These are phyloP conservation scores for Callipepla californica DNA, from an alignment of 2,113 vertebrate genomes.

Conservation along the genomic window DNA sequence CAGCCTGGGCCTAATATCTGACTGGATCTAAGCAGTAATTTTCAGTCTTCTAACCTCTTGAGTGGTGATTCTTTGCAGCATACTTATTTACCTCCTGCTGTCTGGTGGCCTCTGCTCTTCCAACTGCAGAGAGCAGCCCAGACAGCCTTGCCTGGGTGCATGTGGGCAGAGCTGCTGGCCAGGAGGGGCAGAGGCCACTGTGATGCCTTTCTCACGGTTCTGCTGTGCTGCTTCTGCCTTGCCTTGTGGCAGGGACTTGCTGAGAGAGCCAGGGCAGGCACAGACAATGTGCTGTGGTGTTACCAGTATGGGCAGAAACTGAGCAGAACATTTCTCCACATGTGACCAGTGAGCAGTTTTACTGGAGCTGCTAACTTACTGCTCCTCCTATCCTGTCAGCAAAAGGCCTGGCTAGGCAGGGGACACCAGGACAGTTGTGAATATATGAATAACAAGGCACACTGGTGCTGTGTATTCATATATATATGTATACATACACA, in stretches of 20 bases:
- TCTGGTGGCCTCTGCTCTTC: not conserved
- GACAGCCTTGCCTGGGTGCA: fast-evolving
- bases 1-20: conserved; percentile 32
- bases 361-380: not conserved
- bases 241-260: not conserved
- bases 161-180: not conserved
- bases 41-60: not conserved
- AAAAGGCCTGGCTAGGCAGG: not conserved
- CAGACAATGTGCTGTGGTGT: fast-evolving
- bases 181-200: fast-evolving
- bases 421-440: not conserved
- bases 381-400: not conserved
- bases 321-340: not conserved
- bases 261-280: not conserved
- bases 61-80: not conserved
- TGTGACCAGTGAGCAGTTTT: not conserved
- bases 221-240: not conserved
- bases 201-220: fast-evolving
- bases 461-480: not conserved
- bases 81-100: not conserved
- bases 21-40: not conserved
- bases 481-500: not conserved
- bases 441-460: not conserved
- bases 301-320: not conserved
- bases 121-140: not conserved